Evolutionary conservation across 2,888 invertebrate genomes (phyloP), one percentile per base, ranked within the genome.

Genomic region (Hecatera dysodea): DNA sequence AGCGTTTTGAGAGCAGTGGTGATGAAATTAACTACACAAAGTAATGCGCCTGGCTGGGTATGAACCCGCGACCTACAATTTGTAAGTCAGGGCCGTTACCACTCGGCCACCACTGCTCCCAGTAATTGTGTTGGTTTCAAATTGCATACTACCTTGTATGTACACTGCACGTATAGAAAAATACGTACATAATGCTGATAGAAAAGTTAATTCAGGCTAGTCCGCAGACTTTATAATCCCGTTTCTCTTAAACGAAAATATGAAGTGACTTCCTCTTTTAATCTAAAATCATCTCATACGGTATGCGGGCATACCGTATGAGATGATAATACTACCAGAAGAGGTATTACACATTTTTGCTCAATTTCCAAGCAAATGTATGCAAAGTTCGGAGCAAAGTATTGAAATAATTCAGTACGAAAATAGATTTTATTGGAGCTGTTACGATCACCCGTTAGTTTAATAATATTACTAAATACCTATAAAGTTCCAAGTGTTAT

Each of bases 311-410:
- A 78, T 75, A 80, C 75, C 22, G 65, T 68, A 80, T 75, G 56
- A 68, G 65, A 67, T 71, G 67, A 67, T 75, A 72, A 63, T 74
- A 46, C 11, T 53, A 17, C 52, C 29, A 50, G 56, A 64, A 73
- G 57, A 75, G 17, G 53, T 63, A 78, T 80, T 78, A 68, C 53
- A 66, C 55, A 74, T 80, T 69, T 75, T 75, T 80, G 17, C 65
- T 75, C 76, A 75, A 75, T 80, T 69, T 80, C 46, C 29, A 75
- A 69, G 76, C 44, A 80, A 80, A 80, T 74, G 46, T 80, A 80
- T 78, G 65, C 61, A 75, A 68, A 68, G 61, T 65, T 53, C 29
- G 12, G 36, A 44, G 42, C 52, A 27, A 65, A 59, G 61, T 65
- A 50, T 62, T 50, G 22, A 57, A 68, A 59, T 80, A 65, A 50